These are phyloP conservation scores for Lophura nycthemera DNA, from an alignment of 2,113 vertebrate genomes.

Conservation along the genomic window DNA sequence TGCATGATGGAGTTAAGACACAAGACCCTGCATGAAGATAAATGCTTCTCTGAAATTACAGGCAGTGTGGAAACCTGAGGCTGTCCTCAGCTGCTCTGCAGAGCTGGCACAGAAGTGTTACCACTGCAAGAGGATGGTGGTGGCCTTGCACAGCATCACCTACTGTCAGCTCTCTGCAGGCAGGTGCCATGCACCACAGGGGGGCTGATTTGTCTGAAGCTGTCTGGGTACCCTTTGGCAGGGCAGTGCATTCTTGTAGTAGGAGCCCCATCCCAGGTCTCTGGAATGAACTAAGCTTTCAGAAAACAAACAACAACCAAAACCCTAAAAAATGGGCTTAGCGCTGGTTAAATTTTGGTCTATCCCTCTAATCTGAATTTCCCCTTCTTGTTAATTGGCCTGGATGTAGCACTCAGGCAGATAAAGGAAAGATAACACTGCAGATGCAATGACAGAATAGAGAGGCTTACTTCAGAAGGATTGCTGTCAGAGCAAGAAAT, in stretches of 20 bases:
- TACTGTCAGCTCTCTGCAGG: background rate
- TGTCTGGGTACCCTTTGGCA: background rate
- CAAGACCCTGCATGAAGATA: background rate
- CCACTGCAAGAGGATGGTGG: accelerated
- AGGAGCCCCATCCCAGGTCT: background rate
- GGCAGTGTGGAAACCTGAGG: background rate
- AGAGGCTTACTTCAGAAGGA: background rate
- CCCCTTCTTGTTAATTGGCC: background rate
- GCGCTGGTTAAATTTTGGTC: background rate
- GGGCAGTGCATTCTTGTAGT: background rate
- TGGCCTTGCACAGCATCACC: background rate
- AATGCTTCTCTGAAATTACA: background rate
- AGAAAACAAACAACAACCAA: background rate
- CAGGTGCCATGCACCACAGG: accelerated
- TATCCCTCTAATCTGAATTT: background rate
- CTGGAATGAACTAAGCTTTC: background rate
- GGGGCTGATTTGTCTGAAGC: background rate
- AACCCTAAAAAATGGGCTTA: background rate
- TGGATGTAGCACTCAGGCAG: background rate
- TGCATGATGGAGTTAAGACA: accelerated
- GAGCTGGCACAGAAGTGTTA: background rate
- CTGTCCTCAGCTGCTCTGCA: background rate
- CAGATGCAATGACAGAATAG: background rate
- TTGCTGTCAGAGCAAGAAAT: background rate
- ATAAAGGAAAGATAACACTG: background rate